These are phyloP conservation scores for Andrena dorsata DNA, from an alignment of 2,888 invertebrate genomes.

Conservation along the genomic window DNA sequence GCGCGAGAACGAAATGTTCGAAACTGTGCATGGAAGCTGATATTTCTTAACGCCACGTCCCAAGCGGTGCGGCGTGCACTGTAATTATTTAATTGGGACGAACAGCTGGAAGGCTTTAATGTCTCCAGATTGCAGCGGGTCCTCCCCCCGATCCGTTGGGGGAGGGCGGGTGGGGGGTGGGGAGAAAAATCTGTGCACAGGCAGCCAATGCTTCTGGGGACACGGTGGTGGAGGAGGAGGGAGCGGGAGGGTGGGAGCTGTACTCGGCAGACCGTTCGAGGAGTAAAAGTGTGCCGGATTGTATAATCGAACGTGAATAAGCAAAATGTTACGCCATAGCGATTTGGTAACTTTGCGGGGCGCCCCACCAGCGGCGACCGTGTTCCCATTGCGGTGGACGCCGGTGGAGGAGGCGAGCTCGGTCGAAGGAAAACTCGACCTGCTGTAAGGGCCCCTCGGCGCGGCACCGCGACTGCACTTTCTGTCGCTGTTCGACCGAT, in stretches of 20 bases:
- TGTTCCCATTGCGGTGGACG: slow-evolving; percentile 80
- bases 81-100: slow-evolving; percentile 39
- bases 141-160: neutral
- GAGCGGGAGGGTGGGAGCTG: neutral
- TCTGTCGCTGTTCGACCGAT: slow-evolving; percentile 40
- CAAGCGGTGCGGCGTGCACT: neutral
- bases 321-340: slow-evolving; percentile 84
- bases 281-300: slow-evolving; percentile 85
- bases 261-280: slow-evolving; percentile 35
- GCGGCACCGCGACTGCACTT: slow-evolving; percentile 28
- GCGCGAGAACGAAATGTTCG: neutral
- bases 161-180: no score
- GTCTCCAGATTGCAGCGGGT: neutral
- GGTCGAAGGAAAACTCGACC: slow-evolving; percentile 64
- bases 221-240: neutral
- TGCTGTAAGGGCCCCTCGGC: slow-evolving; percentile 38
- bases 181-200: neutral
- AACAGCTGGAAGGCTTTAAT: slow-evolving; percentile 14
- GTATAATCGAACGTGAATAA: slow-evolving; percentile 85
- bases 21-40: no score
- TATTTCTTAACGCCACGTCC: neutral
- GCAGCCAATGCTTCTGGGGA: no score
- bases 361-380: slow-evolving; percentile 67
- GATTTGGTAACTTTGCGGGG: slow-evolving; percentile 83
- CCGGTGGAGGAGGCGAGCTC: slow-evolving; percentile 39